Conservation (phyloP, 2,113 vertebrate genomes). For the Marcusenius ussheri region DNA sequence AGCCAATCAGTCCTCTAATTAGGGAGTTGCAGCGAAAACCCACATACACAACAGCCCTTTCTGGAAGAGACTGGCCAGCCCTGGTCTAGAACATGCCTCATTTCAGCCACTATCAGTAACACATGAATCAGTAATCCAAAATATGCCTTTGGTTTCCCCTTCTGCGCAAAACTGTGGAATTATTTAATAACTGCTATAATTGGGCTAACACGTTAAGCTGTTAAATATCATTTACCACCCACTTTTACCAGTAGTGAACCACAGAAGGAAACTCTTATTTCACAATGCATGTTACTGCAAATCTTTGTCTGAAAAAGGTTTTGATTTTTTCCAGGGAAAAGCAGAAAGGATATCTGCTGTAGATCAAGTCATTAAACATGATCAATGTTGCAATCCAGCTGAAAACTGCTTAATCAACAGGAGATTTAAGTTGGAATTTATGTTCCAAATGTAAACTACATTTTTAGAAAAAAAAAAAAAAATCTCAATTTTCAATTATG, state of each 20-base stretch:
- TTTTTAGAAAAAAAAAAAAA: not conserved
- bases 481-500: not conserved
- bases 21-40: no score
- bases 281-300: not conserved
- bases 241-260: not conserved
- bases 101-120: not conserved
- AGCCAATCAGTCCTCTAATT: no score
- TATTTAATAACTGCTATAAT: not conserved
- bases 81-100: not conserved
- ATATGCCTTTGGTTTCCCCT: not conserved
- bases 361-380: not conserved
- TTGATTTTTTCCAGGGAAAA: not conserved
- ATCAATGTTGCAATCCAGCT: not conserved
- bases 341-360: not conserved
- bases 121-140: not conserved
- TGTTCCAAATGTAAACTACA: not conserved
- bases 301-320: not conserved
- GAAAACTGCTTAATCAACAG: not conserved
- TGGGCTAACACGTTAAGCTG: not conserved
- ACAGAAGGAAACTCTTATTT: not conserved
- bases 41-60: no score
- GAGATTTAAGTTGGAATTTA: not conserved
- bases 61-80: no score
- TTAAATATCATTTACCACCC: not conserved
- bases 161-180: not conserved